Evolutionary conservation across 2,797 vertebrate species (phyloP), one percentile per base, ranked within the genome.

Genomic region (Anableps anableps): DNA sequence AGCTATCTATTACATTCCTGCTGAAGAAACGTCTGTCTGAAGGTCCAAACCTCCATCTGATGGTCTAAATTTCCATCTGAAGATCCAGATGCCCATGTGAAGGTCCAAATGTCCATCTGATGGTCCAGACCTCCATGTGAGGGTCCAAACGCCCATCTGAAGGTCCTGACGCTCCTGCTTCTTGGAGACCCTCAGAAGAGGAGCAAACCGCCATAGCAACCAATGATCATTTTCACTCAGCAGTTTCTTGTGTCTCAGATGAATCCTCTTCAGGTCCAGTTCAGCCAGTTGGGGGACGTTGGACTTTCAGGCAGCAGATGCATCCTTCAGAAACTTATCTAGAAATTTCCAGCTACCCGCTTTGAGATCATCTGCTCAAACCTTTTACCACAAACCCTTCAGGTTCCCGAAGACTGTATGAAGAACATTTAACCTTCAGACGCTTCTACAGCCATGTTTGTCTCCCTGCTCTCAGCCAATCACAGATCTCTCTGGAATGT

Each of bases 401-500:
- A n/a, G n/a, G n/a, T n/a, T n/a, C n/a, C n/a, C n/a, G n/a, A n/a
- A n/a, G n/a, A n/a, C n/a, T n/a, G n/a, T n/a, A n/a, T n/a, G n/a
- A n/a, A n/a, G n/a, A n/a, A n/a, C n/a, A n/a, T n/a, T n/a, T n/a
- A n/a, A n/a, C n/a, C n/a, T n/a, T n/a, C n/a, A n/a, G n/a, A n/a
- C n/a, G n/a, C n/a, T n/a, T n/a, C n/a, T n/a, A n/a, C n/a, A n/a
- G n/a, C n/a, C n/a, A n/a, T n/a, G n/a, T n/a, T n/a, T n/a, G 51
- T 1, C 5, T 74, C 53, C 53, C 34, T 79, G 43, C 83, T 83
- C 66, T 83, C 68, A 71, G 85, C 83, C 87, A 88, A 84, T 86
- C 81, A 82, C 50, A 51, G 74, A 50, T 68, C 21, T 34, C 73
- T 81, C 75, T 80, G 76, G 60, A 76, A 76, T 55, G 41, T 23